phyloP scores from a whole-genome alignment of 1,140 invertebrate genomes.

The Musca vetustissima region DNA sequence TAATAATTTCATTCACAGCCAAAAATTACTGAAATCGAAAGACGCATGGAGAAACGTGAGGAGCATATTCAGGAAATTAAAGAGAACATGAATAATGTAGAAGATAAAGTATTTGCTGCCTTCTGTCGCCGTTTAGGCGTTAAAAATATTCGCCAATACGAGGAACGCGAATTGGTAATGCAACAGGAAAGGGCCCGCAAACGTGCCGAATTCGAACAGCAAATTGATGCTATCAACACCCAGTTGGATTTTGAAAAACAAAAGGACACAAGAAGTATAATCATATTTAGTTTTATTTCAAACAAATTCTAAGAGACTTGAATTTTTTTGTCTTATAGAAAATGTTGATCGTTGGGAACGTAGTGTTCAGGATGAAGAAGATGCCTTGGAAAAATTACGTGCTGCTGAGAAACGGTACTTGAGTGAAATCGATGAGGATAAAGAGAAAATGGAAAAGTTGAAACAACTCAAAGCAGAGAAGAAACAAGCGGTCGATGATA shows the following conservation, averaged over 20 bases:
- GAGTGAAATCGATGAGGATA: constrained; percentile 86
- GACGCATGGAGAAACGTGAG: constrained; percentile 79
- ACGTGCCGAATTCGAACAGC: constrained; percentile 95
- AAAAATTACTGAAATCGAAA: constrained; percentile 71
- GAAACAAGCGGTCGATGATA: constrained; percentile 81
- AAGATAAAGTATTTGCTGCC: constrained; percentile 92
- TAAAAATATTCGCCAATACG: constrained; percentile 96
- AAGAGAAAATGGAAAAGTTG: constrained; percentile 79
- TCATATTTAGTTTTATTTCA: too few relatives aligned
- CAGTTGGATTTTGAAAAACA: constrained; percentile 96
- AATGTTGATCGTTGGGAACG: constrained; percentile 93
- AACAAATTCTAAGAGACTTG: too few relatives aligned
- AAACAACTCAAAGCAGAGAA: constrained; percentile 77
- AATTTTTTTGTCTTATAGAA: constrained; percentile 63
- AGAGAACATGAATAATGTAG: constrained; percentile 95
- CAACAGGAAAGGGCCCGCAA: constrained; percentile 95
- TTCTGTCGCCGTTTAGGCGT: constrained; percentile 96
- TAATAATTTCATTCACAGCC: constrained; percentile 65
- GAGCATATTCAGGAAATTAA: constrained; percentile 90
- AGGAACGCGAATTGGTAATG: constrained; percentile 92
- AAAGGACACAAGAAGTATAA: constrained; percentile 82
- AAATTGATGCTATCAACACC: constrained; percentile 92
- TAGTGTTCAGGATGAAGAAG: constrained; percentile 90
- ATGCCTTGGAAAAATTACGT: constrained; percentile 84
- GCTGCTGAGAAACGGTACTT: constrained; percentile 88